These are phyloP conservation scores for Sus cebifrons DNA, from an alignment of 2,797 vertebrate species.

Conservation along the genomic window DNA sequence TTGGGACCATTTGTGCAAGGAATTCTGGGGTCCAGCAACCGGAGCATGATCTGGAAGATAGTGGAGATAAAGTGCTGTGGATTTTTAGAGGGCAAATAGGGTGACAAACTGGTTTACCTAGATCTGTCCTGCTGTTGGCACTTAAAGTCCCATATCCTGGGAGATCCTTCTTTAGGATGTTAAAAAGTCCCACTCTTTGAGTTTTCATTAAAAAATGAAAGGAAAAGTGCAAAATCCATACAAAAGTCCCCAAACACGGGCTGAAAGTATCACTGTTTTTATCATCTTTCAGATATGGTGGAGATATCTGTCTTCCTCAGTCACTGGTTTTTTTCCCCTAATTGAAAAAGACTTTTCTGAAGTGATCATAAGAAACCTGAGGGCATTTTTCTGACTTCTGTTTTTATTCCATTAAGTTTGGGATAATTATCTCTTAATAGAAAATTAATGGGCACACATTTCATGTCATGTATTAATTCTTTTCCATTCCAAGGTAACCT, in stretches of 20 bases:
- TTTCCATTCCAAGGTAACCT: constrained; percentile 17
- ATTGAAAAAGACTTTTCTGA: not conserved
- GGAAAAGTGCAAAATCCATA: not conserved
- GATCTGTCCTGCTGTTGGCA: not conserved
- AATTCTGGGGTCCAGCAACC: not conserved
- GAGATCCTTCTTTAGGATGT: not conserved
- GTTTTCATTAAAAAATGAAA: not conserved
- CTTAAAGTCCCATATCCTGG: not conserved
- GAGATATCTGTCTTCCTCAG: too few species aligned
- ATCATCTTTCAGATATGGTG: not conserved
- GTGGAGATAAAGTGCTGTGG: not conserved
- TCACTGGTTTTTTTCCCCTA: too few species aligned
- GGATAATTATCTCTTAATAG: constrained; percentile 2
- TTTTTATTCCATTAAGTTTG: not conserved
- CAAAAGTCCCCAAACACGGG: too few species aligned
- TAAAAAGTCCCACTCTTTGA: not conserved
- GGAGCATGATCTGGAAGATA: not conserved
- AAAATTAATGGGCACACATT: constrained; percentile 1
- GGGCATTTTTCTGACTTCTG: not conserved
- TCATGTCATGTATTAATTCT: not conserved
- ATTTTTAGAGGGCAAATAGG: not conserved
- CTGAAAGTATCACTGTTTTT: not conserved
- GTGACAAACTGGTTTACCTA: not conserved
- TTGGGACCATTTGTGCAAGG: not conserved
- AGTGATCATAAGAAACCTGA: not conserved